Evolutionary conservation across 2,113 vertebrate genomes (phyloP), one percentile per base, ranked within the genome.

Genomic region (Erpornis zantholeuca): DNA sequence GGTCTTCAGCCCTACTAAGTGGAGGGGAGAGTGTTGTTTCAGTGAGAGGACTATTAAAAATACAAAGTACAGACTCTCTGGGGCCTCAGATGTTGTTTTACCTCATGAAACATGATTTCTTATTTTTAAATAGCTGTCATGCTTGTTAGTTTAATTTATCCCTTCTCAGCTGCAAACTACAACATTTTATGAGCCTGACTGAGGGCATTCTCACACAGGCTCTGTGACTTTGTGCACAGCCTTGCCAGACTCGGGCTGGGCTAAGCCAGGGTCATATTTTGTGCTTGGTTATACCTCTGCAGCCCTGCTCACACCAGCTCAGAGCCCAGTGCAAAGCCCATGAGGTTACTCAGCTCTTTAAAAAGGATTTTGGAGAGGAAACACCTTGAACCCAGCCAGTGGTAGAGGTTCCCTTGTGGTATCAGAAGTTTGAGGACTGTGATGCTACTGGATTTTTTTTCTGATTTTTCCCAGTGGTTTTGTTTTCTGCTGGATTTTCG

Each of bases 91-190:
- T 95, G 94, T 96, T 96, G 82, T 93, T 95, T 96, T 92, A 96
- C 92, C 70, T 92, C 70, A 92, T 95, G 93, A 96, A 94, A 96
- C 90, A 92, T 68, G 90, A 96, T 94, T 96, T 96, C 91, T 96
- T 97, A 92, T 92, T 95, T 96, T 94, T 93, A 96, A 96, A 96
- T 95, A 96, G 94, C 96, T 96, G 96, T 96, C 96, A 94, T 88
- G 96, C 92, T 96, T 95, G 93, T 96, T 96, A 93, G 96, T 94
- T 96, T 96, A 96, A 97, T 96, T 94, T 96, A 96, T 97, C 92
- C 92, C 93, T 95, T 93, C 96, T 96, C 96, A 95, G 93, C 92
- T 95, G 96, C 93, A 97, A 96, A 93, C 78, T 85, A 91, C 94
- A 96, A 94, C 89, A 53, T 95, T 97, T 96, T 95, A 95, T 75